phyloP scores from a whole-genome alignment of 2,888 invertebrate species.

The Synanthedon vespiformis region DNA sequence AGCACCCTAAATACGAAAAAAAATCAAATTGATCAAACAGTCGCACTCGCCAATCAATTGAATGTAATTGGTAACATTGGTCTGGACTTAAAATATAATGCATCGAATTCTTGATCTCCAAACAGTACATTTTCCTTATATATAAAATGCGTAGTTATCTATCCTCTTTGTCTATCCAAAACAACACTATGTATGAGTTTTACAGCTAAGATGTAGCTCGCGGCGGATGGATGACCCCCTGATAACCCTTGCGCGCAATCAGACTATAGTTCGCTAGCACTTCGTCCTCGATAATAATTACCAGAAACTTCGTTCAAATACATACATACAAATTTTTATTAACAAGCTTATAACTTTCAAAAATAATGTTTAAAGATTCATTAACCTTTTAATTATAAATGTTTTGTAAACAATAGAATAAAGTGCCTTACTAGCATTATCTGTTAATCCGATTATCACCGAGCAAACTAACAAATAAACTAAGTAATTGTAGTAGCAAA shows the following conservation, averaged over 20 bases:
- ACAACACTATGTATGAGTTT: background rate
- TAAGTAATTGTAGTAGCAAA: no score
- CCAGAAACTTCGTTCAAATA: slow-evolving; percentile 21
- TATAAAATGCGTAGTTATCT: background rate
- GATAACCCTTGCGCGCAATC: slow-evolving; percentile 46
- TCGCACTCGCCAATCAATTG: slow-evolving; percentile 47
- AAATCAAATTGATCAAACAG: slow-evolving; percentile 18
- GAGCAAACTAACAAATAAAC: no score
- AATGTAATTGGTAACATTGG: slow-evolving; percentile 42
- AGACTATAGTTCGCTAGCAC: slow-evolving; percentile 30
- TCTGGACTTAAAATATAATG: slow-evolving; percentile 14
- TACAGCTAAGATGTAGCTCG: slow-evolving; percentile 9
- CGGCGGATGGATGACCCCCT: slow-evolving; percentile 19
- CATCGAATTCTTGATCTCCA: slow-evolving; percentile 11
- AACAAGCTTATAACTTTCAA: no score
- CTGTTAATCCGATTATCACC: no score
- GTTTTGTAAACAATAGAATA: no score
- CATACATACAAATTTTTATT: no score
- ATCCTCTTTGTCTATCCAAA: background rate
- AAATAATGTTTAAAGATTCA: no score
- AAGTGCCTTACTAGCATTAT: no score
- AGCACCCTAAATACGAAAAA: slow-evolving; percentile 8
- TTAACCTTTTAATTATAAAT: no score
- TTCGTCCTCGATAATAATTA: slow-evolving; percentile 31
- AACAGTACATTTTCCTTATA: background rate